Evolutionary conservation across 2,797 vertebrate genomes (phyloP).

Genomic region (Sebastes oblongus): DNA sequence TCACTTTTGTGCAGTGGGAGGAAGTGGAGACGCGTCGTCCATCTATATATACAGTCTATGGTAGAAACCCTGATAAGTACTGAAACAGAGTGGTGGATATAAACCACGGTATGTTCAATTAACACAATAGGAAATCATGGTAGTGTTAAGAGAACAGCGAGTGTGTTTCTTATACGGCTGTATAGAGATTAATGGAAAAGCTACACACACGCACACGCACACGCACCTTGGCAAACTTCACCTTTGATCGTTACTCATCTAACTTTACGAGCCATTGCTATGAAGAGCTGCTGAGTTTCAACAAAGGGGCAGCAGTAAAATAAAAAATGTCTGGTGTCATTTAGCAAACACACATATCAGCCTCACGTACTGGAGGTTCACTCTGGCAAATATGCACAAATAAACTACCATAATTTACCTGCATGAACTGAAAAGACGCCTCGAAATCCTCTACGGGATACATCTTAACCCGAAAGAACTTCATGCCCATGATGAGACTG

Average conservation of each 20-base stretch:
- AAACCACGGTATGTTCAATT: slow-evolving; percentile 26
- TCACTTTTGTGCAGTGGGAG: too few species aligned
- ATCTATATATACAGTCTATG: neutral
- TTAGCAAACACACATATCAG: slow-evolving; percentile 25
- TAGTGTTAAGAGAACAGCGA: neutral
- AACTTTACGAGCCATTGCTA: slow-evolving; percentile 59
- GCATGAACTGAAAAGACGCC: slow-evolving; percentile 99
- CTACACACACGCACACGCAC: slow-evolving; percentile 18
- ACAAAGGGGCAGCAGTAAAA: slow-evolving; percentile 37
- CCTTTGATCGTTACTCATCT: slow-evolving; percentile 57
- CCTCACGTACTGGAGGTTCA: neutral
- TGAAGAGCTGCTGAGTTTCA: slow-evolving; percentile 56
- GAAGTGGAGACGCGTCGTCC: too few species aligned
- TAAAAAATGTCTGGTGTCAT: slow-evolving; percentile 11
- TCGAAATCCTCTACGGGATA: slow-evolving; percentile 99
- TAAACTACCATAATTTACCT: slow-evolving; percentile 80
- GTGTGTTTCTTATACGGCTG: neutral
- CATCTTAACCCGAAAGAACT: slow-evolving; percentile 99
- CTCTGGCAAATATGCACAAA: neutral
- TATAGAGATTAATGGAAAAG: slow-evolving; percentile 56
- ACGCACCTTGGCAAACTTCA: slow-evolving; percentile 46
- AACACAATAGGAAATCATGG: neutral
- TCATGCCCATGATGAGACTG: slow-evolving; percentile 99
- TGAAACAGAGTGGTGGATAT: slow-evolving; percentile 7
- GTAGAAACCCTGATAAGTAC: neutral